phyloP scores from a whole-genome alignment of 2,113 vertebrate genomes.

The Brachyhypopomus gauderio region DNA sequence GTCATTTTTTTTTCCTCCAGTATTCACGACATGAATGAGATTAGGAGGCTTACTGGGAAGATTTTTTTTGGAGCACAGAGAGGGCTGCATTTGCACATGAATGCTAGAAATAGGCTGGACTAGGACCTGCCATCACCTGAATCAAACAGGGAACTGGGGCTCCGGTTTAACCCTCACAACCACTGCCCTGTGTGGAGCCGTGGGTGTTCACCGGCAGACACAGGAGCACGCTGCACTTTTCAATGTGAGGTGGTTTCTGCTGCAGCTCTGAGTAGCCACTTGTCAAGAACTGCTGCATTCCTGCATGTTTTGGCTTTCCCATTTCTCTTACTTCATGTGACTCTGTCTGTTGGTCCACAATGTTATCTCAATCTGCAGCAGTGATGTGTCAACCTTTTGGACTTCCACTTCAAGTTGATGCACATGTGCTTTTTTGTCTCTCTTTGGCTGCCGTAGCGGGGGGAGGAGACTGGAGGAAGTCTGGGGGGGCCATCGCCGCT shows the following conservation, averaged over 20 bases:
- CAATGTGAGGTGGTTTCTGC: background rate
- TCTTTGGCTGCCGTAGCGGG: conserved; percentile 12
- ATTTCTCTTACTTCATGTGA: conserved; percentile 3
- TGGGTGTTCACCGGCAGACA: background rate
- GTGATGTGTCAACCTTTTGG: background rate
- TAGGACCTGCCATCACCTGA: background rate
- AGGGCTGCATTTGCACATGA: conserved; percentile 21
- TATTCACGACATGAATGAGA: background rate
- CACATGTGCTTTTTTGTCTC: background rate
- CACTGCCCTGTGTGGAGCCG: background rate
- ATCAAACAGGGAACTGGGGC: conserved; percentile 5
- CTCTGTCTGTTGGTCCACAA: conserved; percentile 9
- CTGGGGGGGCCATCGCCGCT: background rate
- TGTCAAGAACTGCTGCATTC: conserved; percentile 20
- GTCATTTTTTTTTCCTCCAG: background rate
- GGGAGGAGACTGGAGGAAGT: conserved; percentile 5
- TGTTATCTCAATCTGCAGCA: background rate
- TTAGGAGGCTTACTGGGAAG: conserved; percentile 15
- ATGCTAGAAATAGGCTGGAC: background rate
- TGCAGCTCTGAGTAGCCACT: conserved; percentile 11
- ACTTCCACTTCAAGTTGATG: background rate
- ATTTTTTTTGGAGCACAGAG: conserved; percentile 4
- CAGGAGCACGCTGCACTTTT: background rate
- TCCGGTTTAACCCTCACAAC: background rate
- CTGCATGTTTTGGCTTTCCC: conserved; percentile 10